Conservation (phyloP, 92 coral and sea anemone species). For the Porites rus region DNA sequence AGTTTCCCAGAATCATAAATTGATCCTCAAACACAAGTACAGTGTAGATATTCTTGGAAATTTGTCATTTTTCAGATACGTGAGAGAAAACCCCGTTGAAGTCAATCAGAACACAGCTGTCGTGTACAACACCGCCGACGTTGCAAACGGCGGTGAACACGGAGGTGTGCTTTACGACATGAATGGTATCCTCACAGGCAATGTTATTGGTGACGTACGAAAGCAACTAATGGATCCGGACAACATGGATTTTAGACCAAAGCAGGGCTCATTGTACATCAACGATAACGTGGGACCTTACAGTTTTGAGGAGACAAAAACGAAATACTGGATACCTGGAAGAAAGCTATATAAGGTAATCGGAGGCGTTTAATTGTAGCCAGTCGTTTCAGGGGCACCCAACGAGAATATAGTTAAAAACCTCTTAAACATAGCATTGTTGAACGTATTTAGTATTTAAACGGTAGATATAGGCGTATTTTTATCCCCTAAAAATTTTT, state of each 20-base stretch:
- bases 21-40: too few species aligned
- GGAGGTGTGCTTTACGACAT: constrained; percentile 53
- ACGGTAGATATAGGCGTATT: too few species aligned
- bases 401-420: too few species aligned
- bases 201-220: constrained; percentile 68
- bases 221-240: constrained; percentile 68
- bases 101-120: constrained; percentile 64
- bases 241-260: constrained; percentile 78
- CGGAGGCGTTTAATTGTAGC: too few species aligned
- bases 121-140: constrained; percentile 70
- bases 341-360: constrained; percentile 48
- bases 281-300: constrained; percentile 70
- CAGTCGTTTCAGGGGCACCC: too few species aligned
- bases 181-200: constrained; percentile 58
- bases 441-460: too few species aligned
- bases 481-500: too few species aligned
- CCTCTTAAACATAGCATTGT: too few species aligned
- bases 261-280: constrained; percentile 52
- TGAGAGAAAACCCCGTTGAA: constrained; percentile 65
- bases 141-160: constrained; percentile 76
- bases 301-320: constrained; percentile 50
- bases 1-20: too few species aligned
- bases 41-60: too few species aligned
- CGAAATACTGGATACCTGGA: constrained; percentile 77
- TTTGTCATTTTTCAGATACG: constrained; percentile 27